Base-by-base conservation (phyloP, 2,888 invertebrate genomes). In the Drosophila melanosoma region DNA sequence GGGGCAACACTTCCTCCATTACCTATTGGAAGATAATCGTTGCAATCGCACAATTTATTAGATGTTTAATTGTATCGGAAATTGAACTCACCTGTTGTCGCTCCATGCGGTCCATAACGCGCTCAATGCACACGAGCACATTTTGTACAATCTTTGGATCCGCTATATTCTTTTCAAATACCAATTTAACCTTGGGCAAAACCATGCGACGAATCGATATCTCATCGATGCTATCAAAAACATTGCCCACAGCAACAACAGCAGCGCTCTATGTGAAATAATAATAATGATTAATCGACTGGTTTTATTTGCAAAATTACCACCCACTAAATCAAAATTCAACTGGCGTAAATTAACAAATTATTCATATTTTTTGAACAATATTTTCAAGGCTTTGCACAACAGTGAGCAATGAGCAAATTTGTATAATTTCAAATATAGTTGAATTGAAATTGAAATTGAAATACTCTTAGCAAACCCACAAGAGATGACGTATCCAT, bases 1-100 rank as follows among this genome's bases (percentile, higher is more conserved):
- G 95, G 1, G 98, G 98, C 80, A 99, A 94, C 53, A 99, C 97
- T 89, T 98, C 97, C 88, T 98, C 98, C 86, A 98, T 95, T 69
- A 99, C 97, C 93, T 93, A 58, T 40, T 29, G 36, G 4, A 11
- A 35, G 40, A 48, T 53, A 17, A 52, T 36, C 29, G 20, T 32
- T 20, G 17, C 20, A 20, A 51, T 36, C 11, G 15, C 26, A 29
- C 20, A 4, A 52, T 20, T 64, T 23, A 26, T 12, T 23, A 11
- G 4, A 23, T 45, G 6, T 6, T 35, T 26, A 26, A 26, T 56
- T 23, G 32, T 12, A 40, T 15, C 15, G 65, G 74, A 77, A 63
- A 64, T 61, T 62, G 45, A 64, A 77, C 74, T 29, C 63, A 93
- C 93, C 93, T 98, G 97, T 69, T 95, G 95, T 90, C 97, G 96